Percentiles rank a stretch among this genome's conserved stretches.
Conservation (phyloP, 1,140 invertebrate genomes). For the Sycophaga agraensis region DNA sequence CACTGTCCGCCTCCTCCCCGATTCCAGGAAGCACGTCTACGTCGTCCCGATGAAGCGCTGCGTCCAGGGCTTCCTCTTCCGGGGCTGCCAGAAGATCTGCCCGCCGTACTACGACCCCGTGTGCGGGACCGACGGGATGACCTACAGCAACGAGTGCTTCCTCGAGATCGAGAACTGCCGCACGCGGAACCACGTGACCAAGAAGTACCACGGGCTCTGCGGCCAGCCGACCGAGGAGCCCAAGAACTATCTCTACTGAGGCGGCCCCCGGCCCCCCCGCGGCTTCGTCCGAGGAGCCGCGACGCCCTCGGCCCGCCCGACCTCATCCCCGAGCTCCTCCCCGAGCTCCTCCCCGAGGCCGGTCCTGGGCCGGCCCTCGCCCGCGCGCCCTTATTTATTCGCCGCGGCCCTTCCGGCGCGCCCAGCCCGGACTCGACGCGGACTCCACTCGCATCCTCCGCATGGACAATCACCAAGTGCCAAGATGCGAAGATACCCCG, state of each 20-base stretch:
- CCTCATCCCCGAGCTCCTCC: too few relatives aligned
- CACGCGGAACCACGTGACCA: slow-evolving; percentile 68
- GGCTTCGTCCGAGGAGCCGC: too few relatives aligned
- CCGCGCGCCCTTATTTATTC: too few relatives aligned
- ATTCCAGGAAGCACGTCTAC: slow-evolving; percentile 78
- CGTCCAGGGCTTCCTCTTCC: slow-evolving; percentile 78
- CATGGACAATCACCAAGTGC: slow-evolving; percentile 41
- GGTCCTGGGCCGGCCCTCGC: too few relatives aligned
- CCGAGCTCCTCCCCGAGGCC: too few relatives aligned
- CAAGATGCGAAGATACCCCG: slow-evolving; percentile 33
- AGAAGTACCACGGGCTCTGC: slow-evolving; percentile 69
- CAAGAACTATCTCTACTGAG: slow-evolving; percentile 71
- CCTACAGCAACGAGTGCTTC: slow-evolving; percentile 91
- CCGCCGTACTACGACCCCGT: slow-evolving; percentile 83
- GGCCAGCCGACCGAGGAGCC: slow-evolving; percentile 69
- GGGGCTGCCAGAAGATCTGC: slow-evolving; percentile 83
- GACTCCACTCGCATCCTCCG: too few relatives aligned
- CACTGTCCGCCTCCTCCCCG: too few relatives aligned
- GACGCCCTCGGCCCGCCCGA: too few relatives aligned
- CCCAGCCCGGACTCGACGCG: too few relatives aligned
- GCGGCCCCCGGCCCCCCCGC: too few relatives aligned
- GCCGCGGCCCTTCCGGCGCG: too few relatives aligned
- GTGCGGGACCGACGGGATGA: slow-evolving; percentile 85
- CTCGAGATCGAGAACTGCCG: slow-evolving; percentile 86
- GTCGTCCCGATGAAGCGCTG: slow-evolving; percentile 84